Evolutionary conservation across 2,888 invertebrate genomes (phyloP).

Genomic region (Shargacucullia verbasci): DNA sequence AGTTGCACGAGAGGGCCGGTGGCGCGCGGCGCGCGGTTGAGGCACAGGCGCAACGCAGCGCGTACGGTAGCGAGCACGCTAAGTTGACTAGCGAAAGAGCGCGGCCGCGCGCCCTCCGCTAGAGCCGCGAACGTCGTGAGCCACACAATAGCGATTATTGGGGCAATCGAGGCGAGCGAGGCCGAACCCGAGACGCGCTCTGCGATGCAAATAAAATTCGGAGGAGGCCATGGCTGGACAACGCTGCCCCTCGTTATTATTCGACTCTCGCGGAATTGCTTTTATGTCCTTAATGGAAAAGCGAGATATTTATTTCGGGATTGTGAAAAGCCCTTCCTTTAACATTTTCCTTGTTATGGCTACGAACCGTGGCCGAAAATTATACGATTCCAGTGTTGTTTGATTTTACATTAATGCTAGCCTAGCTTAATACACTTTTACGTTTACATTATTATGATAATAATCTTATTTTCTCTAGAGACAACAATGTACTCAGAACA

Average conservation of each 20-base stretch:
- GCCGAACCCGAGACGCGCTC: slow-evolving; percentile 73
- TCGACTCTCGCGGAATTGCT: slow-evolving; percentile 87
- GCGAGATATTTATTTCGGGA: slow-evolving; percentile 86
- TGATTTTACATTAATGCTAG: slow-evolving; percentile 63
- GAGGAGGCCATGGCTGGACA: slow-evolving; percentile 82
- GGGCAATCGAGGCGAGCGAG: slow-evolving; percentile 78
- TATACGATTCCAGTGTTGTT: slow-evolving; percentile 69
- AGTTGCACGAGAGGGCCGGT: slow-evolving; percentile 74
- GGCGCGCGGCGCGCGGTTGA: slow-evolving; percentile 50
- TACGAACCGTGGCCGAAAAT: slow-evolving; percentile 70
- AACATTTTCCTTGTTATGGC: slow-evolving; percentile 77
- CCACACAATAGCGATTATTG: slow-evolving; percentile 84
- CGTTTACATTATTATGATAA: slow-evolving; percentile 18
- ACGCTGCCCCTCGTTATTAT: slow-evolving; percentile 87
- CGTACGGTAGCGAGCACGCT: slow-evolving; percentile 42
- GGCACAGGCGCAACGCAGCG: slow-evolving; percentile 37
- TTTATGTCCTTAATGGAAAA: slow-evolving; percentile 88
- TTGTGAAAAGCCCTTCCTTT: slow-evolving; percentile 76
- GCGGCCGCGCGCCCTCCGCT: slow-evolving; percentile 47
- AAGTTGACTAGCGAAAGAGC: slow-evolving; percentile 38
- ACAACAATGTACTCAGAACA: neutral
- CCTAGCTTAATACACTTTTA: slow-evolving; percentile 26
- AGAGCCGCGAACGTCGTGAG: slow-evolving; percentile 58
- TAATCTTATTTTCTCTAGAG: slow-evolving; percentile 12
- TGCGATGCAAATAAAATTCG: slow-evolving; percentile 87